These are phyloP conservation scores for Dinocampus coccinellae DNA, from an alignment of 2,888 invertebrate genomes.

Conservation along the genomic window DNA sequence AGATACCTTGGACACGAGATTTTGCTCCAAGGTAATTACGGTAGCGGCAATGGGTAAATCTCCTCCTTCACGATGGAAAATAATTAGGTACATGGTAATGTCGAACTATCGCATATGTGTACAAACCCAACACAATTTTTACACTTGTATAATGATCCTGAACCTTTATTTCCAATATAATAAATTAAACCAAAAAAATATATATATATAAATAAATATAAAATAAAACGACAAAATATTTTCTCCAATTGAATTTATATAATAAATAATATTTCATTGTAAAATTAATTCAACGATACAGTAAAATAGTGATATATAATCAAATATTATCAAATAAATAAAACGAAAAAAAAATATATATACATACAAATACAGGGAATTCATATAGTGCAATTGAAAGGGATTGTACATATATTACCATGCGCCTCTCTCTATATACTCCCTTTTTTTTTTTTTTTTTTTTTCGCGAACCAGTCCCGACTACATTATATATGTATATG, in stretches of 20 bases:
- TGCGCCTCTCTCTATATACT: too few relatives aligned
- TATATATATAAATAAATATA: constrained; percentile 19
- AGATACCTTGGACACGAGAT: constrained; percentile 30
- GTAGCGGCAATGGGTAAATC: constrained; percentile 36
- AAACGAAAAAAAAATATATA: not conserved
- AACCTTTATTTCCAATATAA: constrained; percentile 22
- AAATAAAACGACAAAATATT: too few relatives aligned
- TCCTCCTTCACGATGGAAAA: constrained; percentile 38
- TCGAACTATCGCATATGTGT: constrained; percentile 38
- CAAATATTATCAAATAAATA: too few relatives aligned
- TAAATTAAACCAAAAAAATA: constrained; percentile 32
- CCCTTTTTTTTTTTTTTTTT: not conserved
- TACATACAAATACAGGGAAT: constrained; percentile 17
- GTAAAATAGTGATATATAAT: too few relatives aligned
- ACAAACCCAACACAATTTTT: constrained; percentile 2
- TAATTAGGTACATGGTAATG: constrained; percentile 49
- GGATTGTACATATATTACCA: not conserved
- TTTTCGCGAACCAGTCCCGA: constrained; percentile 36
- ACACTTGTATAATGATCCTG: constrained; percentile 14
- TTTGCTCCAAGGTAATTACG: constrained; percentile 43
- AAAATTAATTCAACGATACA: too few relatives aligned
- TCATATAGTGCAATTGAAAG: constrained; percentile 20
- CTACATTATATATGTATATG: constrained; percentile 3
- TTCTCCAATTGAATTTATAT: too few relatives aligned
- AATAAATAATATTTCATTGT: too few relatives aligned